A percentile compares a stretch with the other conserved stretches of the same genome.
Evolutionary conservation across 2,888 invertebrate genomes (phyloP).

Genomic region (Tetragonula carbonaria): DNA sequence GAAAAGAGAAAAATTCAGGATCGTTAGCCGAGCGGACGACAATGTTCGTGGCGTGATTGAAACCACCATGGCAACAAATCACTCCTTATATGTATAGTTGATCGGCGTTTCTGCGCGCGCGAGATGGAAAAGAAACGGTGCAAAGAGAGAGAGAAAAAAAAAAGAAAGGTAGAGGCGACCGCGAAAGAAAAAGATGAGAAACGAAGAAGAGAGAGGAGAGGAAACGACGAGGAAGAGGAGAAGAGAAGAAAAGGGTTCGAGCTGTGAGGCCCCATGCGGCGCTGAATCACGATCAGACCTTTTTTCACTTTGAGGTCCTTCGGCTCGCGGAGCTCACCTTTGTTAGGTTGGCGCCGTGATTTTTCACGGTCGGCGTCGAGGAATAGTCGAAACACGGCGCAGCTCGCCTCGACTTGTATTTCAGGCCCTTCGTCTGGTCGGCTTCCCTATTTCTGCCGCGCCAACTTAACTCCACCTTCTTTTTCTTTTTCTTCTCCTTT

Average conservation of each 20-base stretch:
- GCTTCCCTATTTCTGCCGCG: slow-evolving; percentile 16
- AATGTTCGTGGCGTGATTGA: slow-evolving; percentile 46
- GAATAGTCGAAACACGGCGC: slow-evolving; percentile 62
- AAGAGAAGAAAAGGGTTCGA: slow-evolving; percentile 15
- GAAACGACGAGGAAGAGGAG: not conserved
- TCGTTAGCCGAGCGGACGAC: slow-evolving; percentile 48
- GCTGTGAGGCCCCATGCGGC: slow-evolving; percentile 65
- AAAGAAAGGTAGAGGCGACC: slow-evolving; percentile 9
- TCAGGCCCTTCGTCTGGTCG: slow-evolving; percentile 21
- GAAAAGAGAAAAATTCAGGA: slow-evolving; percentile 20
- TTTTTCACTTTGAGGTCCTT: slow-evolving; percentile 63
- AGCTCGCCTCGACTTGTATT: slow-evolving; percentile 52
- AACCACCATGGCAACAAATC: slow-evolving; percentile 61
- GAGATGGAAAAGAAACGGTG: slow-evolving; percentile 53
- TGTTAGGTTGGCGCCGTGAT: slow-evolving; percentile 75
- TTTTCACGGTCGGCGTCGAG: slow-evolving; percentile 75
- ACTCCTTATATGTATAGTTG: slow-evolving; percentile 65
- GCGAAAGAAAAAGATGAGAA: slow-evolving; percentile 17
- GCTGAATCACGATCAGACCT: slow-evolving; percentile 71
- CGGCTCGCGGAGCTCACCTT: slow-evolving; percentile 55
- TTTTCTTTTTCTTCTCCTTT: too few species aligned
- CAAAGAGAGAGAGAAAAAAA: slow-evolving; percentile 18
- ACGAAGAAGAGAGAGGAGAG: too few species aligned
- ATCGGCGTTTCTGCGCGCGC: slow-evolving; percentile 64
- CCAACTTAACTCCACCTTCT: not conserved